Evolutionary conservation across 2,797 vertebrate genomes (phyloP), one percentile per base, ranked within the genome.

Genomic region (Petrocephalus schoutedeni): DNA sequence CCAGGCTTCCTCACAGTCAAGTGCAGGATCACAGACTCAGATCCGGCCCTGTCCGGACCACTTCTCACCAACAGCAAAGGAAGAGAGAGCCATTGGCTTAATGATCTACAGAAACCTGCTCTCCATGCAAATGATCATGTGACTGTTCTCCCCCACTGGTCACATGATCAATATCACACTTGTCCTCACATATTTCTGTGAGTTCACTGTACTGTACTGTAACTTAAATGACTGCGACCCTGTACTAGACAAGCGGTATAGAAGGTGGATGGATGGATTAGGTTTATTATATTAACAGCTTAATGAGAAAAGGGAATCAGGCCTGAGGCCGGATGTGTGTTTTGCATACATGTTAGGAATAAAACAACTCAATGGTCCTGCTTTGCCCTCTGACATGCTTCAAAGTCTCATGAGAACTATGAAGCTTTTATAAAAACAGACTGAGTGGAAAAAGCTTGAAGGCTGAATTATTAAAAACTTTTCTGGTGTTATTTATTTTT

Each of bases 1-100:
- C 87, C 89, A 88, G 10, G 61, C 49, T 32, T 77, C 77, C 21
- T 45, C 56, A 8, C 61, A 88, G 61, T 41, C 67, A 32, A 45
- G 14, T n/a, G 23, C 54, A 6, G 49, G 41, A 67, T 49, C 28
- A 14, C 41, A 53, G 9, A 7, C 45, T 19, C 51, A 51, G 80
- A 84, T 28, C 9, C n/a, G 14, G 45, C 12, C 45, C 80, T 53
- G 49, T 51, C n/a, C n/a, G 51, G 80, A 83, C n/a, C 2, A 12
- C 19, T 54, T 80, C 74, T 80, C 74, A 80, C 74, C 53, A 51
- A 71, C 32, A 28, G 4, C 28, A 32, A 67, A 32, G 8, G 8
- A 64, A 12, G 5, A 45, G 71, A 77, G 71, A 77, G 32, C 14
- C 16, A 49, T 41, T n/a, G 36, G 74, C 36, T 19, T 41, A 49